Base-by-base conservation (phyloP, 2,888 invertebrate species). In the Pyrrhia umbra region DNA sequence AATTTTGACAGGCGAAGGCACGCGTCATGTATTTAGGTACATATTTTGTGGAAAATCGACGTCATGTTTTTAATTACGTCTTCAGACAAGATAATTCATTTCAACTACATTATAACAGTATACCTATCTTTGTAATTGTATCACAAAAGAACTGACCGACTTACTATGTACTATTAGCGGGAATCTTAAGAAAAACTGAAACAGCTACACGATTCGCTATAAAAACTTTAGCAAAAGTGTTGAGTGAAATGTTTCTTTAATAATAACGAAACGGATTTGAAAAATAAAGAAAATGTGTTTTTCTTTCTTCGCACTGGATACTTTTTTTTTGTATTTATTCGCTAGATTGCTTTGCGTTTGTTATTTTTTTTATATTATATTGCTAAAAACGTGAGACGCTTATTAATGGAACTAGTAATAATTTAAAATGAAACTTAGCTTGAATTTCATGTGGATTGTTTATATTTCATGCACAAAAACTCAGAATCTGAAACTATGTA, bases 81-180 rank as follows among this genome's bases (percentile, higher is more conserved):
- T 30, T 0, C 10, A 13, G 3, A n/a, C 34, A n/a, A 3, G 13
- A 5, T 34, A 34, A 34, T 30, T n/a, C 50, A 50, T 46, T 71
- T 40, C 40, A 40, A n/a, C 2, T 9, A 27, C n/a, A 20, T 39
- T 21, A n/a, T 51, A 57, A 57, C 43, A 54, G 73, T 54, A 71
- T 18, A 27, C 2, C 8, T 13, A 9, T 63, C 56, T 75, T 70
- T 61, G 47, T 34, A 56, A 70, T 75, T 50, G 16, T 39, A 57
- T 70, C 76, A 71, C 71, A 76, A 54, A 46, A 40, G 8, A 30
- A 57, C 25, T 75, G 76, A 57, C 76, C 71, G 20, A 70, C 49
- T 70, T 70, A 25, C 39, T 51, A 25, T 16, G 23, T 15, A 59
- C 60, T 68, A 61, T 40, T 67, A 51, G 23, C 49, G 47, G 46